Percentiles rank a stretch among this genome's conserved stretches.
phyloP scores from a whole-genome alignment of 2,113 vertebrate species.

The Spermophilus dauricus region DNA sequence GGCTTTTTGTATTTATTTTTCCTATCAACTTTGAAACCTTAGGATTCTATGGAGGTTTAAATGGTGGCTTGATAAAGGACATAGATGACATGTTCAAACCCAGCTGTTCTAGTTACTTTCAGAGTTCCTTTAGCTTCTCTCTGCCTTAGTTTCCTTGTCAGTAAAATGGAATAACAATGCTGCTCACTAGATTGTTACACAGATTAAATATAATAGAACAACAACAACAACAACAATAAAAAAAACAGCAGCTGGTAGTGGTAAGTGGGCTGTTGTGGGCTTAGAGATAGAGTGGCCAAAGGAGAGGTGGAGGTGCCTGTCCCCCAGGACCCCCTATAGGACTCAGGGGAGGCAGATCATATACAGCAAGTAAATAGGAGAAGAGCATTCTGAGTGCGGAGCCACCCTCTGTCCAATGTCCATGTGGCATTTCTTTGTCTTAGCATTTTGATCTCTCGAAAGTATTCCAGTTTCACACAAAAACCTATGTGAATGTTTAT shows the following conservation, averaged over 20 bases:
- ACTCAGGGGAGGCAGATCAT: not conserved
- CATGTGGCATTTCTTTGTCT: not conserved
- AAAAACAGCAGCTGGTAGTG: not conserved
- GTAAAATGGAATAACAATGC: not conserved
- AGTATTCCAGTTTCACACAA: not conserved
- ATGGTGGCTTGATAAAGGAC: not conserved
- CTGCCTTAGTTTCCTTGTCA: not conserved
- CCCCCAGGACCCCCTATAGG: not conserved
- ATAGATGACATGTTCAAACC: not conserved
- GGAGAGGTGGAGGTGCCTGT: not conserved
- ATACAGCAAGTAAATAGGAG: not conserved
- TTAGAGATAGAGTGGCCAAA: not conserved
- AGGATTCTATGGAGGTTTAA: not conserved
- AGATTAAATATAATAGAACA: not conserved
- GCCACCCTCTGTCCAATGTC: not conserved
- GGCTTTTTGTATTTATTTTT: not conserved
- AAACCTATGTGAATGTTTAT: not conserved
- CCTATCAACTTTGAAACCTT: not conserved
- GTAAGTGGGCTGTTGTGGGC: not conserved
- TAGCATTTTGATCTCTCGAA: conserved; percentile 11
- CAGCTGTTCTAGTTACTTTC: not conserved
- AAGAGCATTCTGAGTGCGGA: not conserved
- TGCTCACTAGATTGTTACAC: not conserved
- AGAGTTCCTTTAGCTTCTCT: not conserved
- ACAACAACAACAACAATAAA: too few species aligned